These are phyloP conservation scores for Morinoia aosen DNA, from an alignment of 2,888 invertebrate genomes.

Conservation along the genomic window DNA sequence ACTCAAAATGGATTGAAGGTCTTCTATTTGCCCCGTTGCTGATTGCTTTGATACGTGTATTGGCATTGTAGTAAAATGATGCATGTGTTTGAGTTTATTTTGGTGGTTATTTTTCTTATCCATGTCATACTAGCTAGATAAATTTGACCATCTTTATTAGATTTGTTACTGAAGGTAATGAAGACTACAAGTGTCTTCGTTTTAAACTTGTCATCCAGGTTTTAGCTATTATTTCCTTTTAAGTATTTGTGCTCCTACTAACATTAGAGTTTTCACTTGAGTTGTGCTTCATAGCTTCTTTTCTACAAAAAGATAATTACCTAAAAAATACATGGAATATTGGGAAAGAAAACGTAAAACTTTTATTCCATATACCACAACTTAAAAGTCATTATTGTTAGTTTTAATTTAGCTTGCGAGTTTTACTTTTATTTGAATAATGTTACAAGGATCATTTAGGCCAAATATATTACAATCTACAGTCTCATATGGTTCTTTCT, in stretches of 20 bases:
- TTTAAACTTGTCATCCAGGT: no score
- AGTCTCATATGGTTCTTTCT: background rate
- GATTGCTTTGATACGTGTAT: background rate
- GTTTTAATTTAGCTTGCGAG: no score
- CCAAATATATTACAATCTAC: background rate
- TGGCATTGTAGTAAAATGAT: background rate
- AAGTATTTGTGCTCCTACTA: no score
- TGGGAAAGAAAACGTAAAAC: background rate
- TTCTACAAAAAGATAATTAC: background rate
- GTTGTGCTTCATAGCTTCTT: background rate
- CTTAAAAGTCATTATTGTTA: no score
- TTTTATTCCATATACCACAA: no score
- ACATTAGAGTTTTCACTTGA: no score
- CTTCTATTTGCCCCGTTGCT: background rate
- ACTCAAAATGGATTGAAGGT: background rate
- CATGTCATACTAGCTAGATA: background rate
- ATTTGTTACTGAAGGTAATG: no score
- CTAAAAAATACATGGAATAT: background rate
- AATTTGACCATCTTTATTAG: background rate
- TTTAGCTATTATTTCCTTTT: no score
- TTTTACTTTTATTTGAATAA: no score
- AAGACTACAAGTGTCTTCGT: no score
- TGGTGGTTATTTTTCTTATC: background rate
- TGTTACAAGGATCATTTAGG: background rate
- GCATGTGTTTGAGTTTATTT: background rate